These are phyloP conservation scores for Bombus fervidus DNA, from an alignment of 1,140 invertebrate genomes.

Conservation along the genomic window DNA sequence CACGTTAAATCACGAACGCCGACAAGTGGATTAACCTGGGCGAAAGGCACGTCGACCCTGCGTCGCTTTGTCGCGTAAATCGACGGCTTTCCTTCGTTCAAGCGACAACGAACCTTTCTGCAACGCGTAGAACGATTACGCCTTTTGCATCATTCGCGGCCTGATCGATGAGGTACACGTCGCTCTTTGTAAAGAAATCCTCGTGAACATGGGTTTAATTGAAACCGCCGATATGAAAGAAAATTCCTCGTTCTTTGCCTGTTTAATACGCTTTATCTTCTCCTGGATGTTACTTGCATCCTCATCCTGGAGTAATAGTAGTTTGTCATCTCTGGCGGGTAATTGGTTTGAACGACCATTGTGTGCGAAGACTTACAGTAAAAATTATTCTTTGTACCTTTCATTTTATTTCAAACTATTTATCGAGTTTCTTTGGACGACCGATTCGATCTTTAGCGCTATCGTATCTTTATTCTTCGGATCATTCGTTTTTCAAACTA, in stretches of 20 bases:
- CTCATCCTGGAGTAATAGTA: not conserved
- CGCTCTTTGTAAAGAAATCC: conserved; percentile 25
- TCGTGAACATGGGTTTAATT: conserved; percentile 33
- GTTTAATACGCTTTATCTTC: conserved; percentile 6
- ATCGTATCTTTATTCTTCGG: too few relatives aligned
- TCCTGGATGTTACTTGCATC: not conserved
- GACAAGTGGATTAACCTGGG: conserved; percentile 56
- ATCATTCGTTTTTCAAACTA: too few relatives aligned
- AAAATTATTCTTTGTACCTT: not conserved
- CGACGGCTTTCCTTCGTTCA: conserved; percentile 40
- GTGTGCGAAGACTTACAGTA: not conserved
- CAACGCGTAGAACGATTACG: conserved; percentile 27
- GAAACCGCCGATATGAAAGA: conserved; percentile 12
- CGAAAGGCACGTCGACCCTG: conserved; percentile 48
- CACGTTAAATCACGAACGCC: conserved; percentile 52
- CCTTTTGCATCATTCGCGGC: conserved; percentile 19
- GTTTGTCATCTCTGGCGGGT: not conserved
- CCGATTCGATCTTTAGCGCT: too few relatives aligned
- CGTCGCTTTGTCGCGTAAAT: conserved; percentile 49
- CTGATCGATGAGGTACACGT: conserved; percentile 42
- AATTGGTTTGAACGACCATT: conserved; percentile 7
- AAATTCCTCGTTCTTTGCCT: not conserved
- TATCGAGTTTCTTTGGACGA: not conserved
- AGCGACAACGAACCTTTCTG: conserved; percentile 31
- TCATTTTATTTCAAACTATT: not conserved